Base-by-base conservation (phyloP, 1,140 invertebrate genomes). In the Drosophila cardini region DNA sequence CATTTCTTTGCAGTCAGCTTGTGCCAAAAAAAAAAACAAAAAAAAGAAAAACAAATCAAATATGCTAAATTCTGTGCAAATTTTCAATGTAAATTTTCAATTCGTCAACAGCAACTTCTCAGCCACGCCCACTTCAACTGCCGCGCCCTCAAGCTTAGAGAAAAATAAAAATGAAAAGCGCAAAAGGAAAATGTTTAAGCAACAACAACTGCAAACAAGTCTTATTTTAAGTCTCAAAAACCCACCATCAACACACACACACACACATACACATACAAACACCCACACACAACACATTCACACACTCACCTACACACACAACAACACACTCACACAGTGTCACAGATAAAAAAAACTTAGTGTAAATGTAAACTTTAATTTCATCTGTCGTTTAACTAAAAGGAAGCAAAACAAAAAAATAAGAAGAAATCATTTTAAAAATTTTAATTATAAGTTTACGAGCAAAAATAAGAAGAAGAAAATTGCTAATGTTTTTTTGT, bases 21-120 rank as follows among this genome's bases (percentile, higher is more conserved):
- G 83, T 86, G 83, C 83, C 83, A 86, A 86, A 86, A 87, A 68
- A 26, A 3, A 26, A n/a, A n/a, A n/a, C n/a, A n/a, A n/a, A 86
- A 86, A 86, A 87, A 68, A 26, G 0, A 26, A 26, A 26, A 26
- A 26, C 21, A 26, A 26, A 4, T 26, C 21, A 26, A 26, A 26
- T 26, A 26, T 26, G 46, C 53, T 64, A 78, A 87, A 82, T 82
- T 79, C 76, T 79, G 69, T 86, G 84, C 72, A 86, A 87, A 86
- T 86, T 75, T 79, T 57, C 67, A 50, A 87, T 87, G 82, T 87
- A 85, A 68, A 87, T 64, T 46, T 64, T 46, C 15, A 75, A 63
- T 53, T 53, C 55, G 43, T 62, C 60, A 46, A 48, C 73, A 69
- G 81, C 83, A 82, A 26, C 21, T 26, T 26, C 21, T 26, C 21